phyloP scores from a whole-genome alignment of 2,888 invertebrate genomes.

The Meganola albula region DNA sequence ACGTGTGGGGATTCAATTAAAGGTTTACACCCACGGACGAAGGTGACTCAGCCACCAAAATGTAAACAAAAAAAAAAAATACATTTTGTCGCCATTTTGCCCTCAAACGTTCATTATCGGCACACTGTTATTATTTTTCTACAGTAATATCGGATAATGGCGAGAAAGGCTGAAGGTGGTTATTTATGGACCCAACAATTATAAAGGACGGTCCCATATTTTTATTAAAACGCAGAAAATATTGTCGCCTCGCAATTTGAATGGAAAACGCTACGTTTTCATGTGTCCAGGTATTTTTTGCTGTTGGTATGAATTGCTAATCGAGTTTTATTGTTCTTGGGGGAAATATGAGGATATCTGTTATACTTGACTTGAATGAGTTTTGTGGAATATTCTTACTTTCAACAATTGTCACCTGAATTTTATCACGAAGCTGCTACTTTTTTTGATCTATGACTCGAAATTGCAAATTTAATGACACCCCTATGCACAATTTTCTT shows the following conservation, averaged over 20 bases:
- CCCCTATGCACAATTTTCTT: too few relatives aligned
- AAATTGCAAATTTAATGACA: too few relatives aligned
- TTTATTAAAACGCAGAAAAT: constrained; percentile 29
- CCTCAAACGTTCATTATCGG: constrained; percentile 16
- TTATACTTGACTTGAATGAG: too few relatives aligned
- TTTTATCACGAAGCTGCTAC: too few relatives aligned
- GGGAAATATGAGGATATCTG: constrained; percentile 9
- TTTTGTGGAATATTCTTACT: too few relatives aligned
- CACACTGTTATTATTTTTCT: constrained; percentile 15
- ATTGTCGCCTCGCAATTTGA: constrained; percentile 10
- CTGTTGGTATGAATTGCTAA: constrained; percentile 12
- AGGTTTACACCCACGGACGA: too few relatives aligned
- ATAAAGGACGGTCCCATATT: constrained; percentile 23
- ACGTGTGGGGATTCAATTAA: too few relatives aligned
- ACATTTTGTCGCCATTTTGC: constrained; percentile 8
- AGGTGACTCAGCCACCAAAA: too few relatives aligned
- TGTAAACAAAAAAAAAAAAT: too few relatives aligned
- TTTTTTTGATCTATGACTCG: too few relatives aligned
- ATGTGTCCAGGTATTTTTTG: constrained; percentile 10
- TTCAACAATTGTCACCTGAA: too few relatives aligned
- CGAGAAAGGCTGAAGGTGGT: constrained; percentile 8
- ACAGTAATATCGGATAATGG: constrained; percentile 14
- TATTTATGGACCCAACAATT: constrained; percentile 27
- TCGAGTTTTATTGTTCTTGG: constrained; percentile 6
- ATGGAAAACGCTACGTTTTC: constrained; percentile 12